Conservation (phyloP, 2,888 invertebrate species). For the Plagiodera versicolora region DNA sequence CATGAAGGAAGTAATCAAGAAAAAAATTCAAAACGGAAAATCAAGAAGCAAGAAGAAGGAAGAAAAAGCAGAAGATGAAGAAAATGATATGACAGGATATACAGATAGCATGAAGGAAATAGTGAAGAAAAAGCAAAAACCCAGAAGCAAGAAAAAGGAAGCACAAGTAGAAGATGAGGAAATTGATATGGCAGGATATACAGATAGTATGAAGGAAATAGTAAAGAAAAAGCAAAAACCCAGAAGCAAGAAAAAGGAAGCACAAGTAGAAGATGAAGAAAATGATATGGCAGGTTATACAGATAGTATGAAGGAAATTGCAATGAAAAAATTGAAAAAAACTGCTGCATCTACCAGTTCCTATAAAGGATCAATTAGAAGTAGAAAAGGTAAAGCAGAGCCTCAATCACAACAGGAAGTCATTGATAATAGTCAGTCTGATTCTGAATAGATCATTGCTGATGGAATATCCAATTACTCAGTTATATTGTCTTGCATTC, state of each 20-base stretch:
- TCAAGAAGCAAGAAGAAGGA: constrained; percentile 10
- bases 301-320: constrained; percentile 36
- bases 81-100: constrained; percentile 28
- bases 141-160: constrained; percentile 12
- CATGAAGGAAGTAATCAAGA: constrained; percentile 35
- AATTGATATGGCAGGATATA: constrained; percentile 30
- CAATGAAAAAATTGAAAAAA: constrained; percentile 28
- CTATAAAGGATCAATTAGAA: neutral
- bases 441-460: constrained; percentile 4
- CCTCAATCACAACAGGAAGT: neutral
- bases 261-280: constrained; percentile 1
- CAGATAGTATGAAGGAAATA: constrained; percentile 37
- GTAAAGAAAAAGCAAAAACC: constrained; percentile 29
- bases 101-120: constrained; percentile 38
- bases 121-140: constrained; percentile 29
- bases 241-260: constrained; percentile 11
- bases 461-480: too few relatives aligned
- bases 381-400: neutral
- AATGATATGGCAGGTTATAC: constrained; percentile 31
- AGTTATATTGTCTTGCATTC: too few relatives aligned
- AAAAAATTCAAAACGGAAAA: constrained; percentile 29
- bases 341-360: constrained; percentile 4
- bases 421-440: neutral
- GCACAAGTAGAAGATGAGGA: constrained; percentile 1
- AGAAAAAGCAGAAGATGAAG: neutral